Percentiles rank a stretch among this genome's conserved stretches.
Conservation (phyloP, 2,888 invertebrate genomes). For the Abrostola tripartita region DNA sequence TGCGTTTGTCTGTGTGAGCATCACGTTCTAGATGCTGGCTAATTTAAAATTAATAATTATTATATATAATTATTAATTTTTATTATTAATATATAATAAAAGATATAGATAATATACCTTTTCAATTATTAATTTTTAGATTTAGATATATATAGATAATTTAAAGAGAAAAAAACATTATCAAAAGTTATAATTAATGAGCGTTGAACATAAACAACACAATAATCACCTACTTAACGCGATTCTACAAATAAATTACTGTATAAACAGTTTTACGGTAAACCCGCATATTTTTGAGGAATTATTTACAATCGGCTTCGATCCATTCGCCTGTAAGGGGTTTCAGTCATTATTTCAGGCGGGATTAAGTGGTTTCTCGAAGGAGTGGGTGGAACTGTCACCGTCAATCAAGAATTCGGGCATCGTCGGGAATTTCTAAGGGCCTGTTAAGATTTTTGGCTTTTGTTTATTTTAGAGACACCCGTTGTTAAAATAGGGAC, state of each 20-base stretch:
- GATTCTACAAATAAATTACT: slow-evolving; percentile 5
- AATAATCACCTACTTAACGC: background rate
- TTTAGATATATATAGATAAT: too few relatives aligned
- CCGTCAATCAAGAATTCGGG: slow-evolving; percentile 56
- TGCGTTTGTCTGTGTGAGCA: too few relatives aligned
- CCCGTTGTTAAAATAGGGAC: slow-evolving; percentile 21
- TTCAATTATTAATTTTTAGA: too few relatives aligned
- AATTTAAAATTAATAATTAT: background rate
- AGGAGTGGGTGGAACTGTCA: slow-evolving; percentile 57
- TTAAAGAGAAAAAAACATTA: background rate
- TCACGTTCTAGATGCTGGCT: background rate
- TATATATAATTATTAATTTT: too few relatives aligned
- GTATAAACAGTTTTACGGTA: slow-evolving; percentile 1
- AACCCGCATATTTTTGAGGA: slow-evolving; percentile 12
- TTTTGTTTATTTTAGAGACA: slow-evolving; percentile 48
- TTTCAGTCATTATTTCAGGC: slow-evolving; percentile 62
- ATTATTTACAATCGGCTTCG: slow-evolving; percentile 46
- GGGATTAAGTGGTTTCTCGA: slow-evolving; percentile 65
- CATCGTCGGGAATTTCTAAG: slow-evolving; percentile 43
- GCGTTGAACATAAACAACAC: background rate
- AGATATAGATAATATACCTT: too few relatives aligned
- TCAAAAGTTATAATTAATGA: background rate
- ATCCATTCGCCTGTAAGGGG: slow-evolving; percentile 47
- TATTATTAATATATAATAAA: too few relatives aligned
- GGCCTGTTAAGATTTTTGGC: slow-evolving; percentile 46